Evolutionary conservation across 92 coral and sea anemone genomes (phyloP).

Genomic region (Ricordea florida): DNA sequence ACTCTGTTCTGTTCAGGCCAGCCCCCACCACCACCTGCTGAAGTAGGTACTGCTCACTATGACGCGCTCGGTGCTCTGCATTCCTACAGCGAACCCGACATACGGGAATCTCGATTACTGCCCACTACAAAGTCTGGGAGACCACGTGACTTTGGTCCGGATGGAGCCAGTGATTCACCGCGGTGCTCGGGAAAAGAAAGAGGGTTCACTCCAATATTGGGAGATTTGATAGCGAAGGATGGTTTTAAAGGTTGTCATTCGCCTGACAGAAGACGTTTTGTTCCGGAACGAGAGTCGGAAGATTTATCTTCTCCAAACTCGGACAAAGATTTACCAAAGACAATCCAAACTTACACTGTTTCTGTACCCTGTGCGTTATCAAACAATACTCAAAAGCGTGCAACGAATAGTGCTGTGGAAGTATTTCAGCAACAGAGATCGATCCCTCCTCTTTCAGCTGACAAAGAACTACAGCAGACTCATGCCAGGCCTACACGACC

Average conservation of each 20-base stretch:
- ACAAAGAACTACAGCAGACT: background rate
- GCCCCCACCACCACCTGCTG: slow-evolving; percentile 13
- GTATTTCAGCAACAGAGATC: background rate
- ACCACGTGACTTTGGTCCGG: slow-evolving; percentile 83
- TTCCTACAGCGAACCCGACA: slow-evolving; percentile 2
- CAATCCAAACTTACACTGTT: background rate
- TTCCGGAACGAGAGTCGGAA: slow-evolving; percentile 4
- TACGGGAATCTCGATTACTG: background rate
- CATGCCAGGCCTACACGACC: background rate
- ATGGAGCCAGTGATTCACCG: slow-evolving; percentile 82
- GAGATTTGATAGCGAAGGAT: background rate
- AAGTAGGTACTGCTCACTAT: slow-evolving; percentile 2
- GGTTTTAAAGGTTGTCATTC: background rate
- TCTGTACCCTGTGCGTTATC: background rate
- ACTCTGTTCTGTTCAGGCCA: slow-evolving; percentile 38
- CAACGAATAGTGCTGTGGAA: background rate
- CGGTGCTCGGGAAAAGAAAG: slow-evolving; percentile 38
- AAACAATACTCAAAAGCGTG: background rate
- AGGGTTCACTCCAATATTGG: slow-evolving; percentile 21
- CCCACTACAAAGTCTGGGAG: slow-evolving; percentile 22
- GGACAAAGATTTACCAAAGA: background rate
- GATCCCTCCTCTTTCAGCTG: background rate
- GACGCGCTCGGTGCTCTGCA: background rate
- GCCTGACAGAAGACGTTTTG: background rate
- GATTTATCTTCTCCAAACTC: background rate